These are phyloP conservation scores for Tribolium castaneum DNA, from an alignment of 1,140 invertebrate genomes.

Conservation along the genomic window DNA sequence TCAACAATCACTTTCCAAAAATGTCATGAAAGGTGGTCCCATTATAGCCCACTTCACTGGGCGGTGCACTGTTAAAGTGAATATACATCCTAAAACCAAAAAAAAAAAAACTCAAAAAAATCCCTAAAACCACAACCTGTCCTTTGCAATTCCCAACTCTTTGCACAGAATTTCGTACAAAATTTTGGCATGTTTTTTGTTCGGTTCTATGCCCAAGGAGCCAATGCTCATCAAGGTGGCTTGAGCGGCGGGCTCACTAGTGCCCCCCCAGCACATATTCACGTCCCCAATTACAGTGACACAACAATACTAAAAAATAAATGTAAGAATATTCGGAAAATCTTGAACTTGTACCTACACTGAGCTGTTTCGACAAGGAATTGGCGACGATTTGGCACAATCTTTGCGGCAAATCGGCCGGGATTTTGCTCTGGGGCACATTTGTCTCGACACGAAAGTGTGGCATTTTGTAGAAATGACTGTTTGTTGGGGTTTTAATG, in stretches of 20 bases:
- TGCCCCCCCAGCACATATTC: slow-evolving; percentile 72
- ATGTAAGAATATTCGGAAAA: slow-evolving; percentile 18
- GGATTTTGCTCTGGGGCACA: slow-evolving; percentile 69
- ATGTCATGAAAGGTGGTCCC: slow-evolving; percentile 75
- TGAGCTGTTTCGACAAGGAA: slow-evolving; percentile 72
- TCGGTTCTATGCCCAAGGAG: slow-evolving; percentile 72
- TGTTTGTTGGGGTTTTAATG: background rate
- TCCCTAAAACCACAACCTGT: slow-evolving; percentile 68
- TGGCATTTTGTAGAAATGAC: slow-evolving; percentile 67
- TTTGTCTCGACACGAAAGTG: slow-evolving; percentile 74
- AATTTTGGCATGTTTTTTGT: slow-evolving; percentile 73
- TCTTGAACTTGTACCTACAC: slow-evolving; percentile 65
- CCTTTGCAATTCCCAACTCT: slow-evolving; percentile 68
- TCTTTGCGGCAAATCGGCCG: slow-evolving; percentile 68
- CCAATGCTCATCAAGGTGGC: slow-evolving; percentile 74
- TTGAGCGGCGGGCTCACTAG: slow-evolving; percentile 71
- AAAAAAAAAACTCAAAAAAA: background rate
- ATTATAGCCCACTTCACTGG: slow-evolving; percentile 72
- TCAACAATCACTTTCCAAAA: slow-evolving; percentile 63
- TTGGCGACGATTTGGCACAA: slow-evolving; percentile 69
- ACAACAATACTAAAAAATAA: slow-evolving; percentile 70
- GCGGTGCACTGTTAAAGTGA: slow-evolving; percentile 68
- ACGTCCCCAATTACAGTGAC: slow-evolving; percentile 72
- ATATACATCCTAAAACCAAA: slow-evolving; percentile 72
- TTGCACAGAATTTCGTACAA: slow-evolving; percentile 70